These are phyloP conservation scores for Mus spicilegus DNA, from an alignment of 2,113 vertebrate genomes.

Conservation along the genomic window DNA sequence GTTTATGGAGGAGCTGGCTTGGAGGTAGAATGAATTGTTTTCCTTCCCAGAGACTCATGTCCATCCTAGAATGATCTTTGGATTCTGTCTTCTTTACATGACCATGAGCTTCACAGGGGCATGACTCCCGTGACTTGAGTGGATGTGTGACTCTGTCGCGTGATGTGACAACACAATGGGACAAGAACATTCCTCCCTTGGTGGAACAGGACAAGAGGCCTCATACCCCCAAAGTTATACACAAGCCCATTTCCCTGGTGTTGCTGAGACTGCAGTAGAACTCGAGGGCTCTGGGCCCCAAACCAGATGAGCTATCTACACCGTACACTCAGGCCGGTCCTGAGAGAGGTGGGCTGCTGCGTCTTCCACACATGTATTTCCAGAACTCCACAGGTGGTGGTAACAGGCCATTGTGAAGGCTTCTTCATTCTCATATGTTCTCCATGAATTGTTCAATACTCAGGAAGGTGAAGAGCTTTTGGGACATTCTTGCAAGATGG, in stretches of 20 bases:
- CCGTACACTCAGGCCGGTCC: background rate
- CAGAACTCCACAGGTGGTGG: background rate
- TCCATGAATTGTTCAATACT: background rate
- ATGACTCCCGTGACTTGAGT: no score
- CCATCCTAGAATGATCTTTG: background rate
- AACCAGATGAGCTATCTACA: background rate
- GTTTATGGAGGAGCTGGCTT: background rate
- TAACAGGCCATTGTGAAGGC: background rate
- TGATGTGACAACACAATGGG: no score
- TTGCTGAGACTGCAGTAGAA: background rate
- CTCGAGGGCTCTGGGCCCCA: background rate
- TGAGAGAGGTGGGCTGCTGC: background rate
- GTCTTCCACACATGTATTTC: background rate
- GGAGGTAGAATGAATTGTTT: background rate
- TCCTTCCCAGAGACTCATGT: background rate
- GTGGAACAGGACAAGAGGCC: background rate
- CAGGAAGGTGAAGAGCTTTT: background rate
- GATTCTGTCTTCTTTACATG: background rate
- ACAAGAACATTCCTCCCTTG: background rate
- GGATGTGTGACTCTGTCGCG: fast-evolving
- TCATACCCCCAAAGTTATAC: background rate
- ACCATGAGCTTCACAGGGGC: background rate
- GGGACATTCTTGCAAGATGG: background rate
- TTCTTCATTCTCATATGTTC: background rate
- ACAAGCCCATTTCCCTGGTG: background rate